Evolutionary conservation across 2,888 invertebrate species (phyloP), one percentile per base, ranked within the genome.

Genomic region (Hyposoter didymator): DNA sequence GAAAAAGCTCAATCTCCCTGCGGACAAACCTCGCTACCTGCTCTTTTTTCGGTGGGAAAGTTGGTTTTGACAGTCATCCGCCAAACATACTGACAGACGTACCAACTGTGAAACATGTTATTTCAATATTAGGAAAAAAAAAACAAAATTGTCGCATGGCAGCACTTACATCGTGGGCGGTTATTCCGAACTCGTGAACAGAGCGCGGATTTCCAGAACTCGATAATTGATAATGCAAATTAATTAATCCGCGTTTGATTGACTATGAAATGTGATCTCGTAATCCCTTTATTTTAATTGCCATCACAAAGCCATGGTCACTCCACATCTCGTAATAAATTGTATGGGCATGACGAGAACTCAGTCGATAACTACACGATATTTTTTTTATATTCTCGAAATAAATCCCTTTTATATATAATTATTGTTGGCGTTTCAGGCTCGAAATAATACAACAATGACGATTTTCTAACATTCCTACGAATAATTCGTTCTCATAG

Each of bases 51-150:
- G 67, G 75, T 79, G 80, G 88, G 90, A 91, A 91, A 91, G 90
- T 92, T 89, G 91, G 90, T 92, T 93, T 93, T 93, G 92, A 92
- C 92, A 93, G 92, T 93, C 92, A 92, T 93, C 90, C 91, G 91
- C 91, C 81, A 89, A 90, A 91, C 90, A 90, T 89, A 88, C 85
- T 73, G 72, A 75, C 73, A 84, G 67, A 49, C 62, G 47, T 62
- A 78, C 59, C 59, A 59, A 59, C 59, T 59, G 28, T 14, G 5
- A 59, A 28, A 59, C 12, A 28, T 59, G 28, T 59, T 39, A 39
- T 39, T 59, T 28, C 1, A 0, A 28, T 59, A 8, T 1, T 1
- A 22, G 8, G 55, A 59, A 0, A 4, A 39, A 28, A 28, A 59
- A 59, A 59, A n/a, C n/a, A n/a, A 59, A 28, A 28, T 4, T 10